Conservation (phyloP, 2,888 invertebrate genomes). For the Helicoverpa assulta region DNA sequence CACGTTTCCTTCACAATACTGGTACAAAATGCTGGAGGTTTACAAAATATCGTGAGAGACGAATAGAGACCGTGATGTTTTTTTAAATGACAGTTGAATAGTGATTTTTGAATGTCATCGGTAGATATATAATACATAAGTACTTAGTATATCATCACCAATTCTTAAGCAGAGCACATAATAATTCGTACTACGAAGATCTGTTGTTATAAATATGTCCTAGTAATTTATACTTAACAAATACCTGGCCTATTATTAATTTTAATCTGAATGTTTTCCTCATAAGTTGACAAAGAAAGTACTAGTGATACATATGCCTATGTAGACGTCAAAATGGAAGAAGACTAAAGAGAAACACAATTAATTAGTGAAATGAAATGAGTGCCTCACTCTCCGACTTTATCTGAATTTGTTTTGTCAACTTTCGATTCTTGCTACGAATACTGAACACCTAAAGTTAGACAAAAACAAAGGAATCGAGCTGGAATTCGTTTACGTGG, state of each 20-base stretch:
- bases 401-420: slow-evolving; percentile 47
- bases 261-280: background rate
- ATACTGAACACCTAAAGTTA: slow-evolving; percentile 47
- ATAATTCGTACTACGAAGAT: no score
- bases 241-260: no score
- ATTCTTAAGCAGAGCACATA: no score
- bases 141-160: no score
- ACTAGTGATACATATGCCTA: background rate
- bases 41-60: slow-evolving; percentile 51
- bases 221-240: no score
- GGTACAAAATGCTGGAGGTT: slow-evolving; percentile 25
- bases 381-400: slow-evolving; percentile 22
- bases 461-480: slow-evolving; percentile 45
- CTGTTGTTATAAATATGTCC: no score
- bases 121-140: no score
- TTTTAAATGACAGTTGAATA: slow-evolving; percentile 30
- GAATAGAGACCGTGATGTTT: slow-evolving; percentile 50
- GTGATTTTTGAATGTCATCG: background rate
- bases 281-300: background rate
- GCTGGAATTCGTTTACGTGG: slow-evolving; percentile 36
- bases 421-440: slow-evolving; percentile 42
- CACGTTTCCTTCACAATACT: slow-evolving; percentile 49
- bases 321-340: slow-evolving; percentile 17
- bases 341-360: slow-evolving; percentile 19
- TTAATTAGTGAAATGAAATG: slow-evolving; percentile 35